Evolutionary conservation across 2,888 invertebrate species (phyloP).

Genomic region (Sminthurinus aureus): DNA sequence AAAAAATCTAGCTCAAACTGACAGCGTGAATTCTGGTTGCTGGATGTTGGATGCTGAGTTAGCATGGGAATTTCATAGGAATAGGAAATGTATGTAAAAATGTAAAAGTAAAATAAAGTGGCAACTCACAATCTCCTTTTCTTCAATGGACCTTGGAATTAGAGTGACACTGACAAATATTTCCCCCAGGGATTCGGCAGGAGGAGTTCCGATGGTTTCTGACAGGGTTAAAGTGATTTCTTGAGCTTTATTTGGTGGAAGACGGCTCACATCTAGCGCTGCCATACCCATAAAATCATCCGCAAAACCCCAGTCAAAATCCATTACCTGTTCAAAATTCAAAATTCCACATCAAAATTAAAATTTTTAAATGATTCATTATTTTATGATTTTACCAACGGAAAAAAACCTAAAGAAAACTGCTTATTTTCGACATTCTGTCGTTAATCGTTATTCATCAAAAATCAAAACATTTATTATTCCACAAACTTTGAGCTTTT

Average conservation of each 20-base stretch:
- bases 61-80: too few relatives aligned
- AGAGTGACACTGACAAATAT: constrained; percentile 82
- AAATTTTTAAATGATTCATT: too few relatives aligned
- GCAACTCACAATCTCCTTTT: constrained; percentile 86
- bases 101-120: constrained; percentile 2
- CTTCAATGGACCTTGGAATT: constrained; percentile 92
- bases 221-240: constrained; percentile 82
- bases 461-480: too few relatives aligned
- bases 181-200: constrained; percentile 75
- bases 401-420: too few relatives aligned
- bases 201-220: constrained; percentile 73
- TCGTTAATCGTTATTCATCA: too few relatives aligned
- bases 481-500: too few relatives aligned
- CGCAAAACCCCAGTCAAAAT: constrained; percentile 93
- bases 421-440: too few relatives aligned
- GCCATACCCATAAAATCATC: constrained; percentile 98
- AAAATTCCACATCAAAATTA: too few relatives aligned
- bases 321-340: constrained; percentile 75
- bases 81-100: not conserved
- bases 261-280: constrained; percentile 79
- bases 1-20: too few relatives aligned
- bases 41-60: too few relatives aligned
- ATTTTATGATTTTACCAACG: too few relatives aligned
- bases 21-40: too few relatives aligned
- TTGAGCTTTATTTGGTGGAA: constrained; percentile 73